Base-by-base conservation (phyloP, 2,888 invertebrate species). In the Sarcophaga carnaria region DNA sequence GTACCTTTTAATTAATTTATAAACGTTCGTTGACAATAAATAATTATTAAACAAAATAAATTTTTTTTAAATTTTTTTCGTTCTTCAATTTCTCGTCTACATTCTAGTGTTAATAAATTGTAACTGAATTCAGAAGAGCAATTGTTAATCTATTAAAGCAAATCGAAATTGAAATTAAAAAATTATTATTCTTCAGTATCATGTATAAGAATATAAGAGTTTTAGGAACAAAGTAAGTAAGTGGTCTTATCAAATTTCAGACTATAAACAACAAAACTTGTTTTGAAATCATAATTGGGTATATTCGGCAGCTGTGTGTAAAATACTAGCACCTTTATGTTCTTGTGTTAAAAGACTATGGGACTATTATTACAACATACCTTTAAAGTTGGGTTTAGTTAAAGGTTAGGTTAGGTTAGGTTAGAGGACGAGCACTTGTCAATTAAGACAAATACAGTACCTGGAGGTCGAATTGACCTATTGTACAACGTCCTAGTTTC, bases 181-280 rank as follows among this genome's bases (percentile, higher is more conserved):
- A 37, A 8, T 37, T 37, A 37, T 37, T 25, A 49, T 59, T 76
- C 45, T 64, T 70, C 49, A 54, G 62, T 25, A 11, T 45, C 25
- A 25, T 49, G 27, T 66, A 14, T 11, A 77, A 14, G 5, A 54
- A 77, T 77, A 83, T 83, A 62, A 77, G 66, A 77, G 47, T 64
- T 54, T 54, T 54, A 54, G 54, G 10, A 54, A 14, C 4, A 54
- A 14, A 14, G 17, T 54, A 54, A 27, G 76, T 20, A 72, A 71
- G 37, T n/a, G 14, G 20, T 71, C 82, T 82, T 77, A 82, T 82
- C 82, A n/a, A 25, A 64, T 71, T 70, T 71, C 45, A 64, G 69
- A 45, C 5, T 12, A 54, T 62, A 62, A 62, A 62, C 62, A 62
- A 62, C 10, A 62, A 54, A 49, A 54, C 10, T 54, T 14, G 17